Percentiles rank a stretch among this genome's conserved stretches.
phyloP scores from a whole-genome alignment of 2,888 invertebrate genomes.

The Agonopterix arenella region DNA sequence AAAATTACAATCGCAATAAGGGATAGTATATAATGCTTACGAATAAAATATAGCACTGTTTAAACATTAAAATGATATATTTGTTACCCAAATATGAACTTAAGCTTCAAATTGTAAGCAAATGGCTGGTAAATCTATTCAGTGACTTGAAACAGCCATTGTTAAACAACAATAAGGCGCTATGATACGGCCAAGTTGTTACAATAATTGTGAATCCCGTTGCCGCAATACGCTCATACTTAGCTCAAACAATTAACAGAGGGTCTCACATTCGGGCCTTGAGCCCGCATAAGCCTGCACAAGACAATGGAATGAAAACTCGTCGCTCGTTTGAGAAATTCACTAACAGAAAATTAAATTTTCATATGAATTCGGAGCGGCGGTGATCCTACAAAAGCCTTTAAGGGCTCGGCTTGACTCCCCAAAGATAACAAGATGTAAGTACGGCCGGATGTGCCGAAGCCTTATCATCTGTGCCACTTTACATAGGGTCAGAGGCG shows the following conservation, averaged over 20 bases:
- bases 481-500: slow-evolving; percentile 58
- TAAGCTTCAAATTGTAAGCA: background rate
- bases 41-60: too few species aligned
- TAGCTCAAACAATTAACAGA: slow-evolving; percentile 69
- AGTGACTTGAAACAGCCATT: slow-evolving; percentile 36
- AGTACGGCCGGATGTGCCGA: slow-evolving; percentile 50
- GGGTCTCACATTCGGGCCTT: slow-evolving; percentile 54
- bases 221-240: slow-evolving; percentile 59
- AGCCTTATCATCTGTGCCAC: slow-evolving; percentile 53
- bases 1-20: too few species aligned
- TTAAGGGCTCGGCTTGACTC: slow-evolving; percentile 47
- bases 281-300: slow-evolving; percentile 63
- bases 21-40: too few species aligned
- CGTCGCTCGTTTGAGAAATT: slow-evolving; percentile 58
- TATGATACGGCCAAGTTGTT: slow-evolving; percentile 57
- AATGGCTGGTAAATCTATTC: slow-evolving; percentile 26
- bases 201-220: slow-evolving; percentile 59
- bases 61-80: too few species aligned
- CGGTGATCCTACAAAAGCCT: slow-evolving; percentile 63
- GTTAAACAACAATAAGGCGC: slow-evolving; percentile 50
- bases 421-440: slow-evolving; percentile 62
- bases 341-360: slow-evolving; percentile 70
- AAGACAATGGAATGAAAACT: slow-evolving; percentile 66
- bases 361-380: slow-evolving; percentile 64
- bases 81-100: too few species aligned